Evolutionary conservation across 2,113 vertebrate species (phyloP), one percentile per base, ranked within the genome.

Genomic region (Siniperca knerii): DNA sequence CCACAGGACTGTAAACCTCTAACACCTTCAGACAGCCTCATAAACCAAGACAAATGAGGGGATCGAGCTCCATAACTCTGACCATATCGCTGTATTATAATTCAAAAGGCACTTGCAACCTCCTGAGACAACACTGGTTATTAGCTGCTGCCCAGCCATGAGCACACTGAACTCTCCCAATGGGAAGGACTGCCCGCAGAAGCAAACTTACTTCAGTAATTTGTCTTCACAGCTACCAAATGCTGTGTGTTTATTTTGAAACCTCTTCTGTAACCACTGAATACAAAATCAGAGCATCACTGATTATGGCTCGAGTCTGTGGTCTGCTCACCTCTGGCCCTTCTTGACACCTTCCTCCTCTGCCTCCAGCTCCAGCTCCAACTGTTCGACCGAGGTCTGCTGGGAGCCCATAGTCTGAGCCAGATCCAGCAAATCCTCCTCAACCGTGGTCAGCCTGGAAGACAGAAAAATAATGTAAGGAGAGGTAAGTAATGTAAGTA

Each of bases 401-500:
- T 97, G 97, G 69, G 85, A 87, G 7, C 85, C 85, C 83, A 96
- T 92, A 0, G 84, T 88, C 37, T 92, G 82, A 0, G 88, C 93
- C 88, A 97, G 90, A 0, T 33, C n/a, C 1, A 93, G 85, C 89
- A 99, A 92, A 60, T 99, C 97, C 69, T 98, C 98, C 50, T 98
- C 97, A 1, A 98, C 79, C 0, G 95, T 83, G 0, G 97, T 98
- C 86, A 97, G 85, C 60, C 96, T 97, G 83, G 6, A 64, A 52
- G n/a, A 70, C 0, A 18, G 5, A 75, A 13, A 62, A 29, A 60
- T 12, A 9, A 60, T 0, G 12, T 4, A 18, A 54, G 25, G 6
- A 71, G 40, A 61, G 62, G 60, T 29, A 29, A 29, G 29, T 29
- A 29, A 29, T 29, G 29, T 29, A 79, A 73, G 72, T 8, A 65